phyloP scores from a whole-genome alignment of 2,888 invertebrate species.

The Eubasilissa splendida region DNA sequence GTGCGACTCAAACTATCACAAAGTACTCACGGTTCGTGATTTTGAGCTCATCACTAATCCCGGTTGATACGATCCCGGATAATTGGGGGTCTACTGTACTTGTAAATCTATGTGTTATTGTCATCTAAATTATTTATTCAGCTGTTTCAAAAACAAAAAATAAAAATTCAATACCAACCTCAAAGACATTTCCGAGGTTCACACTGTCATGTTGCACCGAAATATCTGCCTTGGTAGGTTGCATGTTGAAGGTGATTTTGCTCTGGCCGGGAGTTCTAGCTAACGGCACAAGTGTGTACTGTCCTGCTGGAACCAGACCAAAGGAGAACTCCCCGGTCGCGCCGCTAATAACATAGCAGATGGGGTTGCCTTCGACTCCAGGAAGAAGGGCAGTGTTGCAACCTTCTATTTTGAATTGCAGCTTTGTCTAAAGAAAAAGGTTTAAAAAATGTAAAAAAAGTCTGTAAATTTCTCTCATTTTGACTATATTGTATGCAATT shows the following conservation, averaged over 20 bases:
- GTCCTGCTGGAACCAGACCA: slow-evolving; percentile 85
- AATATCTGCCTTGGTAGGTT: slow-evolving; percentile 80
- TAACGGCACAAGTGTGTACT: slow-evolving; percentile 81
- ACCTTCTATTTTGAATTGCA: slow-evolving; percentile 69
- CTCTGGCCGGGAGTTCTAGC: slow-evolving; percentile 70
- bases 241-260: slow-evolving; percentile 83
- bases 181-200: slow-evolving; percentile 77
- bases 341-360: slow-evolving; percentile 84
- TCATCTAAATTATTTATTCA: no score
- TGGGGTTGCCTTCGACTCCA: slow-evolving; percentile 74
- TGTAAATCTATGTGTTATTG: no score
- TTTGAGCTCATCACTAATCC: no score
- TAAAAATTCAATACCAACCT: slow-evolving; percentile 67
- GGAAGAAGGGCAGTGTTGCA: slow-evolving; percentile 75
- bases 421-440: slow-evolving; percentile 64
- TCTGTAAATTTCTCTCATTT: not conserved
- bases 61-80: no score
- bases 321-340: slow-evolving; percentile 84
- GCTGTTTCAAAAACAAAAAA: slow-evolving; percentile 29
- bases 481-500: no score
- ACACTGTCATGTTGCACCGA: slow-evolving; percentile 80
- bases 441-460: not conserved
- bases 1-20: no score
- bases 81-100: no score
- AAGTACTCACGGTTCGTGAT: no score